Evolutionary conservation across 2,888 invertebrate genomes (phyloP).

Genomic region (Campopleginae sp.): DNA sequence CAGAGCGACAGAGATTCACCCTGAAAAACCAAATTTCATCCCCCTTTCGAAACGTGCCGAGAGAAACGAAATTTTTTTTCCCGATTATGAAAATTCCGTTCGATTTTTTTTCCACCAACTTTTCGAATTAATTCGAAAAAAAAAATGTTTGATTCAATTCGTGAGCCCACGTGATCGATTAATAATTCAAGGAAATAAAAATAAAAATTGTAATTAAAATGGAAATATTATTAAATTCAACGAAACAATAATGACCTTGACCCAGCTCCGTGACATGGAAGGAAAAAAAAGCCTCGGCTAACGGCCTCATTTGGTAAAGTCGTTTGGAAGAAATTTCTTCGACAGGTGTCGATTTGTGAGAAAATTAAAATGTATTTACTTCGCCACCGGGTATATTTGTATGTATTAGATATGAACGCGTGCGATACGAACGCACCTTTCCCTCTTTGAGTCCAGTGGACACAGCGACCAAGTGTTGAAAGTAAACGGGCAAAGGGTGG

Average conservation of each 20-base stretch:
- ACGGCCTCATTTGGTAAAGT: constrained; percentile 3
- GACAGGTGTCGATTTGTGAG: not conserved
- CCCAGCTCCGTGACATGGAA: not conserved
- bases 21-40: too few relatives aligned
- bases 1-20: too few relatives aligned
- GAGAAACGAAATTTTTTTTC: too few relatives aligned
- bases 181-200: not conserved
- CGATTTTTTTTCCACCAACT: too few relatives aligned
- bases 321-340: constrained; percentile 4
- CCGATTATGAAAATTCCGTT: too few relatives aligned
- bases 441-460: not conserved
- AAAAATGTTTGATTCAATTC: not conserved
- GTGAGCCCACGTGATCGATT: not conserved
- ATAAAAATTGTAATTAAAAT: not conserved
- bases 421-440: constrained; percentile 59
- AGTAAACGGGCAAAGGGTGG: too few relatives aligned
- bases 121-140: too few relatives aligned
- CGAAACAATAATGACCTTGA: constrained; percentile 5
- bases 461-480: not conserved
- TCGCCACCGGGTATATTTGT: not conserved
- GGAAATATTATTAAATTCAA: not conserved
- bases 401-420: constrained; percentile 54
- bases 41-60: too few relatives aligned
- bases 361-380: not conserved
- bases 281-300: not conserved